Percentiles rank a stretch among this genome's conserved stretches.
phyloP scores from a whole-genome alignment of 2,888 invertebrate species.

The Parthenolecanium corni region DNA sequence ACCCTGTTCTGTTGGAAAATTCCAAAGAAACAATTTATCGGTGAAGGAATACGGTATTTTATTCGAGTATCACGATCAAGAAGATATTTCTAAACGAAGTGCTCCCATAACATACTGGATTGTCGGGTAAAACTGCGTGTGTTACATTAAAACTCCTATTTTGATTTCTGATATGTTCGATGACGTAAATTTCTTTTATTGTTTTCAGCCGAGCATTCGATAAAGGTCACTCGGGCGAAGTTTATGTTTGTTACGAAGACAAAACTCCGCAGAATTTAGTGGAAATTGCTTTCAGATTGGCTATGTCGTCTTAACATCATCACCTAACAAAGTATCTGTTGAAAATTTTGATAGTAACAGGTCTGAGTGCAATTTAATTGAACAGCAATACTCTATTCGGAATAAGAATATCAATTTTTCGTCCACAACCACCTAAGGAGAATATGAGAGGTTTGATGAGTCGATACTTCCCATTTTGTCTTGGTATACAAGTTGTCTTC shows the following conservation, averaged over 20 bases:
- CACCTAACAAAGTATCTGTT: not conserved
- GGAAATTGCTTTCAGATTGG: conserved; percentile 71
- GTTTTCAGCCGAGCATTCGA: conserved; percentile 58
- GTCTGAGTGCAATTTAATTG: no score
- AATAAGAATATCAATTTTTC: no score
- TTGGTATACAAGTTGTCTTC: no score
- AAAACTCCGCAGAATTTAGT: conserved; percentile 76
- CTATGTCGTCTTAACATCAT: conserved; percentile 38
- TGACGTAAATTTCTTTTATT: not conserved
- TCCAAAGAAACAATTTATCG: conserved; percentile 4
- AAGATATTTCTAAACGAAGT: conserved; percentile 31
- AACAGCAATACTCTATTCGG: no score
- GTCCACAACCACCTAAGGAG: no score
- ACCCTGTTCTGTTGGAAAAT: not conserved
- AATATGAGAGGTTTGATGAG: no score
- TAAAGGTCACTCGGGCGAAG: conserved; percentile 61
- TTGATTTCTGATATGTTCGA: not conserved
- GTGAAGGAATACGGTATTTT: conserved; percentile 61
- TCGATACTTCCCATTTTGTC: no score
- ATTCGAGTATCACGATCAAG: conserved; percentile 47
- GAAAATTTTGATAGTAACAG: not conserved
- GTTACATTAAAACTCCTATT: not conserved
- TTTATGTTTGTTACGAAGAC: conserved; percentile 79
- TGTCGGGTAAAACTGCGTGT: conserved; percentile 51
- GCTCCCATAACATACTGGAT: conserved; percentile 57